Evolutionary conservation across 2,113 vertebrate genomes (phyloP).

Genomic region (Alethe diademata): DNA sequence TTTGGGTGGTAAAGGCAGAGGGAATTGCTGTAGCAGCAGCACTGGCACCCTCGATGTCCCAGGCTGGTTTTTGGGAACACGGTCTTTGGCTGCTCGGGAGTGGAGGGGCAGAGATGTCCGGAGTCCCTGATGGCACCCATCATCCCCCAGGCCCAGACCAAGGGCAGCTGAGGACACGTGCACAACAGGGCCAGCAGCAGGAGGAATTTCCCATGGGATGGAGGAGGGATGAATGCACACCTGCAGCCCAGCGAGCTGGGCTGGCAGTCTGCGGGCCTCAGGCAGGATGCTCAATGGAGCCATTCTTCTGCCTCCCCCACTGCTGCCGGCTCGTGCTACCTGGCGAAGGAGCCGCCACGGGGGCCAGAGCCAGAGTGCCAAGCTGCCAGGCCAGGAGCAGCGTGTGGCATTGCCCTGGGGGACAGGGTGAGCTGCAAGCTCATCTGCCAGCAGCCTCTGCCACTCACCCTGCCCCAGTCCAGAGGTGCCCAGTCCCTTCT

Average conservation of each 20-base stretch:
- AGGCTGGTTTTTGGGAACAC: fast-evolving
- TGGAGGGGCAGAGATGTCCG: not conserved
- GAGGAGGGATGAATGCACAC: not conserved
- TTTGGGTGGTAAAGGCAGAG: not conserved
- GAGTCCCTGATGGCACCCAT: not conserved
- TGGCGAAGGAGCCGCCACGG: fast-evolving
- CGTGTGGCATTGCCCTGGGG: not conserved
- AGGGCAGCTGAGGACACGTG: not conserved
- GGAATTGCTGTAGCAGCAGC: not conserved
- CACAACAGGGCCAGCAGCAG: fast-evolving
- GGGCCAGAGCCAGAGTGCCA: not conserved
- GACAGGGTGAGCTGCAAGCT: not conserved
- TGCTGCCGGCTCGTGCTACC: fast-evolving
- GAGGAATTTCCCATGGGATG: not conserved
- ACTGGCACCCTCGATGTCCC: fast-evolving
- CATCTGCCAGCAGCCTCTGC: not conserved
- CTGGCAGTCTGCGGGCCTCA: not conserved
- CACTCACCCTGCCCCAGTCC: not conserved
- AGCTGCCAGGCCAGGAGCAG: not conserved
- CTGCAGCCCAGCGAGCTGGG: not conserved
- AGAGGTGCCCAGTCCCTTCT: not conserved
- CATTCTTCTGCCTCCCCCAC: not conserved
- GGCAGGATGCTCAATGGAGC: not conserved
- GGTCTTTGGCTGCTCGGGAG: not conserved
- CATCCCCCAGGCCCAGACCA: not conserved